A percentile compares a stretch with the other conserved stretches of the same genome.
Evolutionary conservation across 2,113 vertebrate species (phyloP).

Genomic region (Ptyas mucosa): DNA sequence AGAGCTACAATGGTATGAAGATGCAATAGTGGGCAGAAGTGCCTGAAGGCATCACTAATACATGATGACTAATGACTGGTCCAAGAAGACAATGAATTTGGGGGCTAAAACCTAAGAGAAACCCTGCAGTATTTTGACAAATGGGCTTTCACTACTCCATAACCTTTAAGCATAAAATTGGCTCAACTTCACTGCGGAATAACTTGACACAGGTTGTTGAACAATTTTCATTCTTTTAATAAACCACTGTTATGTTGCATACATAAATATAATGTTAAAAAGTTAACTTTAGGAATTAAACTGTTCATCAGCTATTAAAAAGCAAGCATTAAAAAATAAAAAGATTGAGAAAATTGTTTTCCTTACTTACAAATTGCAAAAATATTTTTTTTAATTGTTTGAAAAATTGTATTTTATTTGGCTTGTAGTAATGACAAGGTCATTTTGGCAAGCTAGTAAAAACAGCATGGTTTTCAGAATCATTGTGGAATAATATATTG

Average conservation of each 20-base stretch:
- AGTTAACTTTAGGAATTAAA: conserved; percentile 46
- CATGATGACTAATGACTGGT: conserved; percentile 94
- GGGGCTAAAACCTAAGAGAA: conserved; percentile 77
- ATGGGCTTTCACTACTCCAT: conserved; percentile 88
- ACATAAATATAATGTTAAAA: conserved; percentile 47
- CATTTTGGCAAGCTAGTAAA: conserved; percentile 33
- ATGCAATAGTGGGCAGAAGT: conserved; percentile 75
- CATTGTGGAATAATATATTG: conserved; percentile 53
- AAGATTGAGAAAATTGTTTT: not conserved
- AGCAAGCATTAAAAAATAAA: not conserved
- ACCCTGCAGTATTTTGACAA: conserved; percentile 85
- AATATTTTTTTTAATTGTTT: conserved; percentile 52
- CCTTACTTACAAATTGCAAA: not conserved
- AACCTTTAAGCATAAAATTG: conserved; percentile 87
- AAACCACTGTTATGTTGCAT: conserved; percentile 64
- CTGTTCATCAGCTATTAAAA: conserved; percentile 33
- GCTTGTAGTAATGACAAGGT: not conserved
- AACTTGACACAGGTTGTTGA: conserved; percentile 67
- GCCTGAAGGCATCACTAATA: conserved; percentile 83
- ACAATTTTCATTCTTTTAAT: conserved; percentile 75
- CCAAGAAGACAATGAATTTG: conserved; percentile 91
- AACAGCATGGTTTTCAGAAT: conserved; percentile 60
- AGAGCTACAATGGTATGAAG: conserved; percentile 74
- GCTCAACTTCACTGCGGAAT: conserved; percentile 71
- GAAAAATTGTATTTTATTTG: conserved; percentile 59